Base-by-base conservation (phyloP, 2,797 vertebrate species). In the Spinibarbus caldwelli region DNA sequence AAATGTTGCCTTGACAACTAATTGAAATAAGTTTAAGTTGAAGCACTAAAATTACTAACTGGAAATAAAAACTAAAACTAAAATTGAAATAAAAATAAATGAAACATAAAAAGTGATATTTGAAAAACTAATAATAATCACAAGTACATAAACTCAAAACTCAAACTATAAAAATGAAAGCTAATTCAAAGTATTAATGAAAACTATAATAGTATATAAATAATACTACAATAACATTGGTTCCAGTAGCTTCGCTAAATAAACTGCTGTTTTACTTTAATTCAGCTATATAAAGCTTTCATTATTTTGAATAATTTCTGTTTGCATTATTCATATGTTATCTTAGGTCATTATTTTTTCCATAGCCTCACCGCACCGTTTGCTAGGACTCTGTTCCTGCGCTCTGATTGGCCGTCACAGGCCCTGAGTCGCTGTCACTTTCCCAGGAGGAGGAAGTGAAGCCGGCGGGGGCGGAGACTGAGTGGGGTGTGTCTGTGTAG, bases 401-500 rank as follows among this genome's bases (percentile, higher is more conserved):
- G 45, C 52, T 88, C 62, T 87, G 83, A 85, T 26, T 84, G 84
- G 84, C 83, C 17, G 38, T 3, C 2, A 92, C 91, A 0, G 92
- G 87, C 52, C 87, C n/a, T n/a, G n/a, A n/a, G n/a, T n/a, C 93
- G 9, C 86, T 91, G 38, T 95, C 92, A 0, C 88, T 88, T 45
- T 94, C 91, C 90, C 93, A 91, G 17, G 82, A 93, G 59, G 91
- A 91, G 0, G 94, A 91, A 88, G 88, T 91, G 84, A 97, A 91
- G 34, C 94, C 95, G 12, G 92, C 93, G 2, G 94, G 91, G 0
- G 95, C 95, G 0, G 96, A 96, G 83, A 93, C 89, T 9, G 96
- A 97, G 88, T 97, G 97, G 1, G 97, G 96, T 0, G 97, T 94
- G 85, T 94, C 90, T 34, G 95, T 98, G 87, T 95, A 96, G 89